Conservation (phyloP, 1,140 invertebrate genomes). For the Tyrophagus putrescentiae region DNA sequence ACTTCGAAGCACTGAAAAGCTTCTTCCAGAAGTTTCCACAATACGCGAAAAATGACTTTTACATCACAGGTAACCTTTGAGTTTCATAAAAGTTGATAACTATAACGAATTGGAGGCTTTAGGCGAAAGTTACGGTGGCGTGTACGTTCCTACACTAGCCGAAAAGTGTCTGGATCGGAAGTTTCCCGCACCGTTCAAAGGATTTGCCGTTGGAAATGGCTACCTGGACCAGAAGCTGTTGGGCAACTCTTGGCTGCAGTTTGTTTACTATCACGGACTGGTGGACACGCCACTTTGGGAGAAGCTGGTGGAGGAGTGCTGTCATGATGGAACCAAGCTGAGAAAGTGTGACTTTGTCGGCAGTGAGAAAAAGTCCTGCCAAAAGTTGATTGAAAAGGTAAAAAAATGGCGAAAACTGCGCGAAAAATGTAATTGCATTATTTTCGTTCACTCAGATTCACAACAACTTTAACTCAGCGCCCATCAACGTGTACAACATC, state of each 20-base stretch:
- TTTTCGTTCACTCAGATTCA: background rate
- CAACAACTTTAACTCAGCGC: slow-evolving; percentile 3
- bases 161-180: slow-evolving; percentile 34
- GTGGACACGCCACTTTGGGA: slow-evolving; percentile 29
- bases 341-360: slow-evolving; percentile 22
- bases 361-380: background rate
- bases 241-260: slow-evolving; percentile 37
- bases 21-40: slow-evolving; percentile 41
- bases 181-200: slow-evolving; percentile 30
- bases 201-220: slow-evolving; percentile 42
- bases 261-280: slow-evolving; percentile 41
- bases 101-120: slow-evolving; percentile 36
- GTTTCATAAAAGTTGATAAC: too few species aligned
- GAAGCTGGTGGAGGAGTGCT: slow-evolving; percentile 6
- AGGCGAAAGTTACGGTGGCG: slow-evolving; percentile 38
- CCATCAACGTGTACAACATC: slow-evolving; percentile 35
- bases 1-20: slow-evolving; percentile 34
- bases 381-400: background rate
- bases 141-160: slow-evolving; percentile 40
- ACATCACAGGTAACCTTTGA: too few species aligned
- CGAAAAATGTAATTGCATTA: background rate
- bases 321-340: background rate
- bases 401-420: background rate
- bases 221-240: slow-evolving; percentile 35
- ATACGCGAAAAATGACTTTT: slow-evolving; percentile 34